Percentiles rank a stretch among this genome's conserved stretches.
These are phyloP conservation scores for Notocelia uddmanniana DNA, from an alignment of 2,888 invertebrate species.

Conservation along the genomic window DNA sequence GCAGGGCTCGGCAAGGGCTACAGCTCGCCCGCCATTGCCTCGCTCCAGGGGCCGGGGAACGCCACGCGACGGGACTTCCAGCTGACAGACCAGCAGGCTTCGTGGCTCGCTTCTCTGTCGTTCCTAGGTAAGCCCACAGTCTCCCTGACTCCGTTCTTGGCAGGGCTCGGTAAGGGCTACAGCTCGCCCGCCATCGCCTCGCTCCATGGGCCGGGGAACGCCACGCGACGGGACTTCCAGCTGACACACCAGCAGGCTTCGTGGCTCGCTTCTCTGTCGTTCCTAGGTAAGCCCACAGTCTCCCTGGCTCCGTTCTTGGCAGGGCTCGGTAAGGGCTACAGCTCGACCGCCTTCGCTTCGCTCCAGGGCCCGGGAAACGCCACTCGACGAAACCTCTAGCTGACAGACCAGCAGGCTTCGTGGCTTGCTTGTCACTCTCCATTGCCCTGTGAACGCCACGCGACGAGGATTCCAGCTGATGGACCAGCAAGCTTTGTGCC, in stretches of 20 bases:
- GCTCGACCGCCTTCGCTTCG: slow-evolving; percentile 90
- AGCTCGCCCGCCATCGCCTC: slow-evolving; percentile 91
- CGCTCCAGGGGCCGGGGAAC: slow-evolving; percentile 86
- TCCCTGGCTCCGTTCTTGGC: slow-evolving; percentile 91
- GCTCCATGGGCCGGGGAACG: slow-evolving; percentile 85
- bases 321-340: slow-evolving; percentile 91
- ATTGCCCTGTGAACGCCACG: slow-evolving; percentile 84
- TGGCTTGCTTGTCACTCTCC: too few species aligned
- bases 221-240: slow-evolving; percentile 84
- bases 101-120: slow-evolving; percentile 91
- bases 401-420: slow-evolving; percentile 89
- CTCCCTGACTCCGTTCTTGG: slow-evolving; percentile 90
- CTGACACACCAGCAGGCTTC: slow-evolving; percentile 89
- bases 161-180: slow-evolving; percentile 91
- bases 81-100: slow-evolving; percentile 88
- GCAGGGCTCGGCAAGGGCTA: slow-evolving; percentile 91
- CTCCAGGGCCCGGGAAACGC: slow-evolving; percentile 86
- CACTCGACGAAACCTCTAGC: slow-evolving; percentile 84
- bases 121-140: slow-evolving; percentile 89
- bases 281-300: slow-evolving; percentile 81
- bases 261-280: slow-evolving; percentile 90
- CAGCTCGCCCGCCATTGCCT: slow-evolving; percentile 90
- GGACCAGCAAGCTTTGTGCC: slow-evolving; percentile 90
- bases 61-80: slow-evolving; percentile 84
- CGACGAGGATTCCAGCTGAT: slow-evolving; percentile 86